phyloP scores from a whole-genome alignment of 1,140 invertebrate genomes.

The Eriocheir sinensis region DNA sequence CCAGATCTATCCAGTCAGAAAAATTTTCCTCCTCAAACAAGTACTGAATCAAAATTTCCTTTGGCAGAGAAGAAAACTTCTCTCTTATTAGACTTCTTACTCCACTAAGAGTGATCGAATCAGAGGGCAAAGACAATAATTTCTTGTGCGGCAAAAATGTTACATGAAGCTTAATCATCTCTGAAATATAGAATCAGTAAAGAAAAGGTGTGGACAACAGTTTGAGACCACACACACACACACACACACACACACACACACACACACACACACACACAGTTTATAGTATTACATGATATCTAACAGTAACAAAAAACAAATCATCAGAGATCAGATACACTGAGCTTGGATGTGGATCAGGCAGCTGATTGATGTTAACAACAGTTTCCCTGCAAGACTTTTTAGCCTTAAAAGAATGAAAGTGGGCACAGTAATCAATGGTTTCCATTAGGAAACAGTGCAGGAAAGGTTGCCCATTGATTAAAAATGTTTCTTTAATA shows the following conservation, averaged over 20 bases:
- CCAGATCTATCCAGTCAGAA: neutral
- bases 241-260: neutral
- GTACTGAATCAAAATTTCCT: neutral
- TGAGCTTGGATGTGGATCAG: neutral
- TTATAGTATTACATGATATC: neutral
- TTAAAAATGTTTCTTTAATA: neutral
- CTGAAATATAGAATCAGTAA: neutral
- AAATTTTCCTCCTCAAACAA: neutral
- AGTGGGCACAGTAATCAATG: neutral
- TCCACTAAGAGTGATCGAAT: neutral
- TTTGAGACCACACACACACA: neutral
- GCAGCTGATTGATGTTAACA: neutral
- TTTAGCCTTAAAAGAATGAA: neutral
- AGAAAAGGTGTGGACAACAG: neutral
- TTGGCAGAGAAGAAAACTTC: neutral
- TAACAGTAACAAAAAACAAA: neutral
- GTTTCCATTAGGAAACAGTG: neutral
- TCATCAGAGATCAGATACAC: neutral
- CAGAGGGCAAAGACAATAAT: neutral
- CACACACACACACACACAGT: neutral
- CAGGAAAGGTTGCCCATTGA: neutral
- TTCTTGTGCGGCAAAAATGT: neutral
- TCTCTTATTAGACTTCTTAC: neutral
- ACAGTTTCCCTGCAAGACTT: neutral
- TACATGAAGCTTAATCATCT: neutral